These are phyloP conservation scores for Drosophila athabasca DNA, from an alignment of 1,140 invertebrate genomes.

Conservation along the genomic window DNA sequence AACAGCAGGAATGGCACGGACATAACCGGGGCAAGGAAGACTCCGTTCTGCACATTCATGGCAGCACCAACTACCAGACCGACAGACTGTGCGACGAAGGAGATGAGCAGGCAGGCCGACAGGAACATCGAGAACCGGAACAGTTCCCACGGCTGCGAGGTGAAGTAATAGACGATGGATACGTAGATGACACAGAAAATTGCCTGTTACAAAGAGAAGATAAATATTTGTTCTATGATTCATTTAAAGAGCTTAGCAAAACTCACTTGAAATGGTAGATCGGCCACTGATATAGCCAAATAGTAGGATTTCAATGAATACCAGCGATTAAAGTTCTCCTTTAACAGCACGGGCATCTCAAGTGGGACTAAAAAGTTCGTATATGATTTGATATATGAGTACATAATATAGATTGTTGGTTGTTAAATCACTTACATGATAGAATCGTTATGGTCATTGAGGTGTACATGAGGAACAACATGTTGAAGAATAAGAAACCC, in stretches of 20 bases:
- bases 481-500: slow-evolving; percentile 98
- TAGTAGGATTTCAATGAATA: slow-evolving; percentile 98
- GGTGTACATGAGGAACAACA: slow-evolving; percentile 99
- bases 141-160: slow-evolving; percentile 94
- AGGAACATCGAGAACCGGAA: slow-evolving; percentile 95
- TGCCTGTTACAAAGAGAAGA: slow-evolving; percentile 86
- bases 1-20: slow-evolving; percentile 97
- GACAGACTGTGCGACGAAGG: slow-evolving; percentile 97
- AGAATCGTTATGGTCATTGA: slow-evolving; percentile 99
- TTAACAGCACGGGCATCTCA: slow-evolving; percentile 96
- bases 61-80: slow-evolving; percentile 97
- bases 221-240: background rate
- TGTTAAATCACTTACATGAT: slow-evolving; percentile 90
- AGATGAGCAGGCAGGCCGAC: slow-evolving; percentile 93
- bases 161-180: slow-evolving; percentile 97
- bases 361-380: slow-evolving; percentile 90
- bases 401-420: background rate
- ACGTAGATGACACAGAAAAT: slow-evolving; percentile 96
- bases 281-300: slow-evolving; percentile 96
- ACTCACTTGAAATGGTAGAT: slow-evolving; percentile 97
- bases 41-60: slow-evolving; percentile 96
- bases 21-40: slow-evolving; percentile 97
- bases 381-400: slow-evolving; percentile 11
- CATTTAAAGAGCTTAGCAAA: background rate
- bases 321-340: slow-evolving; percentile 99